Percentiles rank a stretch among this genome's conserved stretches.
phyloP scores from a whole-genome alignment of 2,888 invertebrate species.

The Ommatoiulus sabulosus region DNA sequence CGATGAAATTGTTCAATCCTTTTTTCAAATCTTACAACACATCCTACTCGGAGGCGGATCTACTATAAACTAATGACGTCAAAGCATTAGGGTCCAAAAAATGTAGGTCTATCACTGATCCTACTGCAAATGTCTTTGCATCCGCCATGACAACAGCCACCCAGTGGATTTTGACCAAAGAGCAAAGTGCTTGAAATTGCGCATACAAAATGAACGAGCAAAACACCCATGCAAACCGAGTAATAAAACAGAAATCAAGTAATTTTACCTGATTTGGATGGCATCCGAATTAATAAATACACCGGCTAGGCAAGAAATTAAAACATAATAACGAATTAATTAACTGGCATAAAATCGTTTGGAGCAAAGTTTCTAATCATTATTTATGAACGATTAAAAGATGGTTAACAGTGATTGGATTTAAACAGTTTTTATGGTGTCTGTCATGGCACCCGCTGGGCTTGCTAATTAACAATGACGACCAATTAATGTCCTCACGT shows the following conservation, averaged over 20 bases:
- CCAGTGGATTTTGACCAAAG: neutral
- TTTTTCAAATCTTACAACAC: too few relatives aligned
- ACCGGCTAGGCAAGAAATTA: constrained; percentile 75
- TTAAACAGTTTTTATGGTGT: too few relatives aligned
- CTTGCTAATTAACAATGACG: neutral
- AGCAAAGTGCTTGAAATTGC: neutral
- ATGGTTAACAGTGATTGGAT: too few relatives aligned
- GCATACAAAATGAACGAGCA: neutral
- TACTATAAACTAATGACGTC: too few relatives aligned
- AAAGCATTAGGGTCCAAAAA: too few relatives aligned
- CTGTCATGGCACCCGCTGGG: too few relatives aligned
- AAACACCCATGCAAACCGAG: neutral
- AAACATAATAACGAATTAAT: constrained; percentile 65
- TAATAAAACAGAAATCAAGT: neutral
- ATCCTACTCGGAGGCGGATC: too few relatives aligned
- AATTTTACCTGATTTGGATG: constrained; percentile 77
- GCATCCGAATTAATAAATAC: constrained; percentile 79
- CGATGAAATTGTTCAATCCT: too few relatives aligned
- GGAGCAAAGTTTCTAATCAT: neutral
- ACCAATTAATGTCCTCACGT: neutral
- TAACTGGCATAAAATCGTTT: constrained; percentile 57
- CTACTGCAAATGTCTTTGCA: neutral
- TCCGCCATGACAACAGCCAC: neutral
- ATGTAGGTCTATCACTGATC: too few relatives aligned
- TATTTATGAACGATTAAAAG: too few relatives aligned